These are phyloP conservation scores for Grapholita molesta DNA, from an alignment of 1,140 invertebrate species.

Conservation along the genomic window DNA sequence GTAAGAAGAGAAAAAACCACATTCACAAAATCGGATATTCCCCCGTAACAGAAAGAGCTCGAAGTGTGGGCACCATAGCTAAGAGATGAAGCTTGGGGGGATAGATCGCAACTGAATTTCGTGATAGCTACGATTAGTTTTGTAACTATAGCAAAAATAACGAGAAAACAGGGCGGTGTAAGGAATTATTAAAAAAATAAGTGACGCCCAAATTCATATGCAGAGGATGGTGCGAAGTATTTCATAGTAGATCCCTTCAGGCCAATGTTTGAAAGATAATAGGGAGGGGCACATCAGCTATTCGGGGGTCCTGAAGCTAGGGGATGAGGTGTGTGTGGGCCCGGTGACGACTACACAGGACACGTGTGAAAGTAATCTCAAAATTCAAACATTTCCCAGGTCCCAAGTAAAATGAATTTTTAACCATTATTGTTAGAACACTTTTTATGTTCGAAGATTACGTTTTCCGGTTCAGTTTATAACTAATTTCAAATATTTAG, in stretches of 20 bases:
- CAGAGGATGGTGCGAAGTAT: slow-evolving; percentile 32
- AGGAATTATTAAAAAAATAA: slow-evolving; percentile 26
- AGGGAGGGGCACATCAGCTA: slow-evolving; percentile 51
- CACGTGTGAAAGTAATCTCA: slow-evolving; percentile 7
- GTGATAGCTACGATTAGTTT: slow-evolving; percentile 6
- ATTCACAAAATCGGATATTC: slow-evolving; percentile 20
- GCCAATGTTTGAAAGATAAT: slow-evolving; percentile 43
- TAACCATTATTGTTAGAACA: slow-evolving; percentile 39
- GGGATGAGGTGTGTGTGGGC: slow-evolving; percentile 24
- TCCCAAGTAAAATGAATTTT: slow-evolving; percentile 26
- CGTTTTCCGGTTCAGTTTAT: slow-evolving; percentile 22
- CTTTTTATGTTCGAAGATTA: slow-evolving; percentile 42
- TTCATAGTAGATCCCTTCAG: slow-evolving; percentile 19
- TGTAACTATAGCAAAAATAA: slow-evolving; percentile 7
- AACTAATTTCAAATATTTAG: too few relatives aligned
- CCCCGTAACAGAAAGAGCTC: slow-evolving; percentile 2
- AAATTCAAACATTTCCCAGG: slow-evolving; percentile 28
- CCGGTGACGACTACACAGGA: background rate
- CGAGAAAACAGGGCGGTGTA: slow-evolving; percentile 19
- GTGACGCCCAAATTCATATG: slow-evolving; percentile 30
- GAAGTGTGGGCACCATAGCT: slow-evolving; percentile 12
- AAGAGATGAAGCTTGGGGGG: slow-evolving; percentile 18
- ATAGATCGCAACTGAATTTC: slow-evolving; percentile 1
- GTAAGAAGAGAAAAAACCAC: slow-evolving; percentile 35
- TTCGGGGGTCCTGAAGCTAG: background rate